Conservation (phyloP, 2,113 vertebrate species). For the Periophthalmodon schlosseri region DNA sequence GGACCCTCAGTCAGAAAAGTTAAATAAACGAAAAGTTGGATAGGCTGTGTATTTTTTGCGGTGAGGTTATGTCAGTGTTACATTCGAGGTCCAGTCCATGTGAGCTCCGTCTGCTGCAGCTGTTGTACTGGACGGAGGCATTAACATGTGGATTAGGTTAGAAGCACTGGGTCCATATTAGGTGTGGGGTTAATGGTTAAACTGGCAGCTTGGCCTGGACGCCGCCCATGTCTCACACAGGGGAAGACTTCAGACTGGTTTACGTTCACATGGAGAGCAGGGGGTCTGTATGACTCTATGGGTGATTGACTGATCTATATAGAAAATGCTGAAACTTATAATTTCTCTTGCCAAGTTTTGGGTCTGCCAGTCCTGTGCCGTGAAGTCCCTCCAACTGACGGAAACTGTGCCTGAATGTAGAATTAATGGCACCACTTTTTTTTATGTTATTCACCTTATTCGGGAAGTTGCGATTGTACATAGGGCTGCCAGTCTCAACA, state of each 20-base stretch:
- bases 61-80: background rate
- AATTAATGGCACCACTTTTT: background rate
- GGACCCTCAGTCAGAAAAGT: too few species aligned
- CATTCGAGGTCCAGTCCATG: slow-evolving; percentile 3
- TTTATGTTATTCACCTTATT: too few species aligned
- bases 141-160: slow-evolving; percentile 62
- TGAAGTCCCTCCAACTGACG: background rate
- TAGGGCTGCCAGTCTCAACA: too few species aligned
- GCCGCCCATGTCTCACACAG: background rate
- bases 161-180: slow-evolving; percentile 34
- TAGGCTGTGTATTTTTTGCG: background rate
- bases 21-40: too few species aligned
- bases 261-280: too few species aligned
- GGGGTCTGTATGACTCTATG: too few species aligned
- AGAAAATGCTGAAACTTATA: too few species aligned
- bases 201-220: slow-evolving; percentile 33
- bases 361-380: background rate
- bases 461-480: too few species aligned
- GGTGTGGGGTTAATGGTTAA: slow-evolving; percentile 58
- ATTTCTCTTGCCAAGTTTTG: too few species aligned
- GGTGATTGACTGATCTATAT: too few species aligned
- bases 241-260: background rate
- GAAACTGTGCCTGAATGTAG: background rate
- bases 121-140: slow-evolving; percentile 27
- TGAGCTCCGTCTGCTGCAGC: slow-evolving; percentile 46